These are phyloP conservation scores for Tetranychus truncatus DNA, from an alignment of 2,888 invertebrate species.

Conservation along the genomic window DNA sequence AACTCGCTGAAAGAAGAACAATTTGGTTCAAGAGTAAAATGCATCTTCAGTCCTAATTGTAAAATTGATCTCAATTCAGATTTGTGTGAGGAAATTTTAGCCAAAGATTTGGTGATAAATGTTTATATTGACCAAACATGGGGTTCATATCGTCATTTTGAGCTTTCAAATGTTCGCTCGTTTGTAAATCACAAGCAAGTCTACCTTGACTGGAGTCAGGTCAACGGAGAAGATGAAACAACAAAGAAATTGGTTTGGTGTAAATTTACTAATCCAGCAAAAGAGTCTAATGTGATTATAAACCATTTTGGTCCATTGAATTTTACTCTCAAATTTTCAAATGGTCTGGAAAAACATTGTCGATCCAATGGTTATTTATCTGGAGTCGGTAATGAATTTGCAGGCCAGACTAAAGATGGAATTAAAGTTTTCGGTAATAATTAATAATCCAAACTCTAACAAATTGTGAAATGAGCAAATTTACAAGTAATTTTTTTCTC, in stretches of 20 bases:
- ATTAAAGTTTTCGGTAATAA: conserved; percentile 33
- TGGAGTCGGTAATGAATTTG: conserved; percentile 24
- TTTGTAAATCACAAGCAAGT: neutral
- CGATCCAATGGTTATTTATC: neutral
- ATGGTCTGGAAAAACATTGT: neutral
- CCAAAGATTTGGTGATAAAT: conserved; percentile 11
- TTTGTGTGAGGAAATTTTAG: neutral
- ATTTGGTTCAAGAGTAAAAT: neutral
- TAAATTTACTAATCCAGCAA: neutral
- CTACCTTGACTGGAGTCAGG: neutral
- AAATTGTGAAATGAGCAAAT: conserved; percentile 36
- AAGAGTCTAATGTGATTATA: neutral
- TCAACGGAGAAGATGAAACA: neutral
- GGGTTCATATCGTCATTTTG: conserved; percentile 8
- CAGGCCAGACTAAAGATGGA: conserved; percentile 30
- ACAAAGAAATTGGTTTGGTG: neutral
- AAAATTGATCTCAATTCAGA: neutral
- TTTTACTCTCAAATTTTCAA: neutral
- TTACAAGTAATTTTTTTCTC: conserved; percentile 28
- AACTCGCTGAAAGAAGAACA: conserved; percentile 5
- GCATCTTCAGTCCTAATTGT: neutral
- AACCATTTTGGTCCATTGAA: neutral
- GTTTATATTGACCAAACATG: neutral
- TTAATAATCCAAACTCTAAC: conserved; percentile 32
- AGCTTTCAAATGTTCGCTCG: neutral